Evolutionary conservation across 2,797 vertebrate genomes (phyloP), one percentile per base, ranked within the genome.

Genomic region (Cottoperca gobio): DNA sequence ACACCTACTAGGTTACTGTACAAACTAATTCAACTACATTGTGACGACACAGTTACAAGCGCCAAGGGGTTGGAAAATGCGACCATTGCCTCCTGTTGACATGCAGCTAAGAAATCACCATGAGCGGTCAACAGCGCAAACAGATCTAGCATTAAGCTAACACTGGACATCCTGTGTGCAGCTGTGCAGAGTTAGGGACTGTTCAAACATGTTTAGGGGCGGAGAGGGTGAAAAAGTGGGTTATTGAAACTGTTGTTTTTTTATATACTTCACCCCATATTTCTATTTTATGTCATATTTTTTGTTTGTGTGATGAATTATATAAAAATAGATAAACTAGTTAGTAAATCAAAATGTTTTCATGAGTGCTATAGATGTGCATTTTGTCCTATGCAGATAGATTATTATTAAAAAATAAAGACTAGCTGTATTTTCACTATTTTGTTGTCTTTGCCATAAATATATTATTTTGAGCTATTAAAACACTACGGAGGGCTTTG

Each of bases 31-130:
- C 73, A 89, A 78, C 89, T 90, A 92, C 82, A 39, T n/a, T 77
- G 88, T 86, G 90, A 94, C 91, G 24, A 93, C 91, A 94, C 90
- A 64, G 81, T 87, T 92, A 92, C 93, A 92, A 92, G 90, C 82
- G 19, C 80, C 85, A 83, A 76, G 67, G 72, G 88, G 66, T 76
- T 71, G 60, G 81, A 79, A 83, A 84, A 72, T 53, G 79, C 81
- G 67, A 89, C 85, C 76, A 81, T 73, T 81, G 79, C 85, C 85
- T 89, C 82, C 81, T 86, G 83, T 88, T 80, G 86, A 92, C 94
- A 95, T 95, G 94, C 94, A 93, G 89, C 84, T 85, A 92, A 84
- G 85, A 92, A 77, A 84, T 89, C 85, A 88, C 71, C 58, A 79
- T 78, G 81, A 83, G 76, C 49, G 33, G 63, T 76, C 81, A 70